Percentiles rank a stretch among this genome's conserved stretches.
Evolutionary conservation across 2,113 vertebrate species (phyloP).

Genomic region (Austrofundulus limnaeus): DNA sequence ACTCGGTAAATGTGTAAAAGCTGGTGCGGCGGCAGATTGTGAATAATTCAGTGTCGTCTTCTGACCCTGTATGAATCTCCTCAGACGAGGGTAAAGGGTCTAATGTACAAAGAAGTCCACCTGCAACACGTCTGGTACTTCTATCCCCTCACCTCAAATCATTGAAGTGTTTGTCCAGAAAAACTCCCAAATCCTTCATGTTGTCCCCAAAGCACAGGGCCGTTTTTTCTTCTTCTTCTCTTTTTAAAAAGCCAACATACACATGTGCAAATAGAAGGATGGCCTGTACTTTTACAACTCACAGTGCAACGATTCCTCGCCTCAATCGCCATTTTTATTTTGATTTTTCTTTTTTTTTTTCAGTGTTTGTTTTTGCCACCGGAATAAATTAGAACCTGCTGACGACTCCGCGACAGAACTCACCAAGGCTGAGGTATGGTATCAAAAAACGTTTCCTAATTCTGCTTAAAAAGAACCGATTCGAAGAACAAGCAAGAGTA

Average conservation of each 20-base stretch:
- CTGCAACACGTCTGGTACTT: slow-evolving; percentile 83
- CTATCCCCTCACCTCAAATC: slow-evolving; percentile 3
- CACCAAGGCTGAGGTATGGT: slow-evolving; percentile 97
- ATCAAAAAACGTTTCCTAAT: slow-evolving; percentile 86
- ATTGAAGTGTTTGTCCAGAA: slow-evolving; percentile 80
- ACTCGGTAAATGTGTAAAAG: slow-evolving; percentile 81
- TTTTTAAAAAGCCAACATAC: slow-evolving; percentile 89
- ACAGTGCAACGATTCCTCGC: slow-evolving; percentile 96
- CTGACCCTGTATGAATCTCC: slow-evolving; percentile 93
- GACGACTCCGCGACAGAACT: slow-evolving; percentile 87
- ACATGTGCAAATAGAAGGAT: slow-evolving; percentile 97
- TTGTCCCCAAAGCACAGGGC: slow-evolving; percentile 86
- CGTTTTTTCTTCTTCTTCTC: slow-evolving; percentile 61
- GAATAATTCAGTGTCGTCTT: slow-evolving; percentile 94
- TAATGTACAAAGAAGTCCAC: slow-evolving; percentile 86
- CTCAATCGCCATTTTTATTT: too few species aligned
- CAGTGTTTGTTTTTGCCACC: slow-evolving; percentile 82
- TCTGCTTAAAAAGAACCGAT: slow-evolving; percentile 79
- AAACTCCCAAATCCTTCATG: slow-evolving; percentile 92
- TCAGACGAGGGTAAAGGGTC: slow-evolving; percentile 86
- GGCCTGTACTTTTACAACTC: slow-evolving; percentile 95
- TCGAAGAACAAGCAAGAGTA: slow-evolving; percentile 57
- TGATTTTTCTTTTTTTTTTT: too few species aligned
- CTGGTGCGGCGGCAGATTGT: slow-evolving; percentile 79
- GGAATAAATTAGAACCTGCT: slow-evolving; percentile 94